Evolutionary conservation across 2,113 vertebrate species (phyloP), one percentile per base, ranked within the genome.

Genomic region (Vulpes vulpes): DNA sequence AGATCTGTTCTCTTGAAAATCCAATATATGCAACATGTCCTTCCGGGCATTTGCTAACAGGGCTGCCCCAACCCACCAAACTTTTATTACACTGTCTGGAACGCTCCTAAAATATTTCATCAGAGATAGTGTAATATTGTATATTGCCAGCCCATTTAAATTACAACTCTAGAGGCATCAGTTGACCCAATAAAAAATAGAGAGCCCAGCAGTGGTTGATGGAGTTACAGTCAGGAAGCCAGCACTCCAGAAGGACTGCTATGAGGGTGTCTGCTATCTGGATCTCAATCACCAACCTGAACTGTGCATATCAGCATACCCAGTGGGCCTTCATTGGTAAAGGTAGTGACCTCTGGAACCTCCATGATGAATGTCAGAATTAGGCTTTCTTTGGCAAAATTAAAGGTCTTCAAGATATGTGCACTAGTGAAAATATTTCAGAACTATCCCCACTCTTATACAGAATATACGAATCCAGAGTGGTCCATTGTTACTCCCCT

Each of bases 251-350:
- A 0, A n/a, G 55, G 49, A 43, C 9, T 3, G 5, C 35, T 4
- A 9, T 0, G 1, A 25, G 6, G 0, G 0, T 11, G 2, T 15
- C 19, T 53, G 8, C 7, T 38, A 27, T 0, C 59, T 8, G 14
- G 55, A 10, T 32, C 25, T 71, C 84, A 69, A 0, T 11, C 64
- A 60, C 51, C 6, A 27, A 2, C 11, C 53, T 51, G 3, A 0
- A 2, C 57, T 20, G 3, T 19, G 3, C 25, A 3, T 20, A 19
- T 25, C 9, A 49, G 20, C 62, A 12, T 2, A 15, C 5, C 14
- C 23, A 7, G 11, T 14, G 23, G 2, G 1, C 27, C 62, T 51
- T 76, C 6, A 12, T 0, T 86, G 55, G 30, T 51, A 32, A 85
- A 69, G 49, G 49, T 0, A 0, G 30, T 3, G 30, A 43, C 51